Percentiles rank a stretch among this genome's conserved stretches.
Evolutionary conservation across 2,797 vertebrate genomes (phyloP).

Genomic region (Artibeus jamaicensis): DNA sequence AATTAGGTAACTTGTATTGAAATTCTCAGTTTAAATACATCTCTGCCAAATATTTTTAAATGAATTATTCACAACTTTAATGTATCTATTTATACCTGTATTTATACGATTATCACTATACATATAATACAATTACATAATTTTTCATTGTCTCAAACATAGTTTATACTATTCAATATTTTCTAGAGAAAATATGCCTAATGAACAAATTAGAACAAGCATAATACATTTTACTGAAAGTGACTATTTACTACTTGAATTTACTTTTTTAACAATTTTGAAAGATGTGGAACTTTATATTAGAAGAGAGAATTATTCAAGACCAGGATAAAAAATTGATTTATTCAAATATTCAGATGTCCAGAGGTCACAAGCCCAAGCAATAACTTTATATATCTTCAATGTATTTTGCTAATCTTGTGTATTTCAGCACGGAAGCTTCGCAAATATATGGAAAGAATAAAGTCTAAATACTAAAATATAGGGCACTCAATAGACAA

Average conservation of each 20-base stretch:
- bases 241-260: slow-evolving; percentile 16
- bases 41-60: not conserved
- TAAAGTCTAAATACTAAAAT: not conserved
- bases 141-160: slow-evolving; percentile 54
- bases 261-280: not conserved
- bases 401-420: not conserved
- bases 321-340: not conserved
- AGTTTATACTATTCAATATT: not conserved
- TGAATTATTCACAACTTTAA: slow-evolving; percentile 30
- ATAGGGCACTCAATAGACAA: not conserved
- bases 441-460: not conserved
- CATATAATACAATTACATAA: slow-evolving; percentile 8
- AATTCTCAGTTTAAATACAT: slow-evolving; percentile 43
- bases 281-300: not conserved
- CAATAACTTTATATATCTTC: not conserved
- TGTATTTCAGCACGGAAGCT: not conserved
- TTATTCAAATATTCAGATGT: not conserved
- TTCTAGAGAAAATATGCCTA: slow-evolving; percentile 30
- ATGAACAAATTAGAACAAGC: slow-evolving; percentile 18
- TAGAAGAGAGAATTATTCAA: not conserved
- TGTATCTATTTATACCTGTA: not conserved
- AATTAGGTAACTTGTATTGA: not conserved
- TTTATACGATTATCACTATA: slow-evolving; percentile 36
- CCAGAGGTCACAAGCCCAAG: not conserved
- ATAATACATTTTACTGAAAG: slow-evolving; percentile 30